Evolutionary conservation across 2,888 invertebrate species (phyloP).

Genomic region (Caenorhabditis parvicauda): DNA sequence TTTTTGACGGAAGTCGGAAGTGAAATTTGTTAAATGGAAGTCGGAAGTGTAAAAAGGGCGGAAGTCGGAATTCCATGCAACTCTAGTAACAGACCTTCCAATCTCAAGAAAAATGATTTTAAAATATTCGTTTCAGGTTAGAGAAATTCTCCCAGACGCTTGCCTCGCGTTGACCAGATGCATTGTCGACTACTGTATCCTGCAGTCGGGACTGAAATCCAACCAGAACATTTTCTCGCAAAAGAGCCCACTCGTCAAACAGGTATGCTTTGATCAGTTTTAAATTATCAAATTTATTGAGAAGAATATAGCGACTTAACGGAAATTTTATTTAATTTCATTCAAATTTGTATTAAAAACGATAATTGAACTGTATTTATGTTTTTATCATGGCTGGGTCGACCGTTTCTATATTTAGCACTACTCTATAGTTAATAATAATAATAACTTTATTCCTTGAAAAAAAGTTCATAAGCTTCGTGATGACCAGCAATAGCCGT

Average conservation of each 20-base stretch:
- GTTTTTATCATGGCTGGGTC: no score
- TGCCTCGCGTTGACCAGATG: slow-evolving; percentile 51
- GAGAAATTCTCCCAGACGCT: slow-evolving; percentile 50
- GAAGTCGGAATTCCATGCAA: no score
- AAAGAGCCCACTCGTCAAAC: slow-evolving; percentile 20
- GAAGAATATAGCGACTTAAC: neutral
- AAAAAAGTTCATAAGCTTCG: no score
- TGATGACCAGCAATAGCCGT: no score
- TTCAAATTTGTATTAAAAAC: neutral
- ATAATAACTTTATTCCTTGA: no score
- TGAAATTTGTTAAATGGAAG: no score
- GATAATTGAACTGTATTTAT: neutral
- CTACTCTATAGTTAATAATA: no score
- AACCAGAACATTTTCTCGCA: slow-evolving; percentile 12
- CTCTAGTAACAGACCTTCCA: no score
- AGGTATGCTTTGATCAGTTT: slow-evolving; percentile 5
- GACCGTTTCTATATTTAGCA: no score
- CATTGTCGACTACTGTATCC: slow-evolving; percentile 37
- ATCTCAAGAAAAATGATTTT: no score
- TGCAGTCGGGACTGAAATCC: slow-evolving; percentile 12
- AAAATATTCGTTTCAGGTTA: slow-evolving; percentile 20
- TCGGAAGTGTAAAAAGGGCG: no score
- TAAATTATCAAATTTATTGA: neutral
- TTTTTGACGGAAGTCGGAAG: no score
- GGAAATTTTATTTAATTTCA: neutral